Conservation (phyloP, 2,888 invertebrate species). For the Thecocarcelia acutangulata region DNA sequence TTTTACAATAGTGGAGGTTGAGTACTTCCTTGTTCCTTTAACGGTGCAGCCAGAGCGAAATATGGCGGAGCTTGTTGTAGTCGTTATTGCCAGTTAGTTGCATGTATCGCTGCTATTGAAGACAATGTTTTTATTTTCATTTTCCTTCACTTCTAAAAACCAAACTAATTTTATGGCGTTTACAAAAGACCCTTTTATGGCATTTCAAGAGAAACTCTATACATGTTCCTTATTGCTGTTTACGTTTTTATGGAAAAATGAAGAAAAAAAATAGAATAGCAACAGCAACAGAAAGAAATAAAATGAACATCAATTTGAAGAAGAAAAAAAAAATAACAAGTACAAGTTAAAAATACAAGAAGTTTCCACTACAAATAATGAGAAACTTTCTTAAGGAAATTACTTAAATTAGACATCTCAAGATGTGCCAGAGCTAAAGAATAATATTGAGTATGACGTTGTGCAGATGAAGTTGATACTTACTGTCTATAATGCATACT, state of each 20-base stretch:
- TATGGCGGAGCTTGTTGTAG: conserved; percentile 37
- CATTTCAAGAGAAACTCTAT: conserved; percentile 67
- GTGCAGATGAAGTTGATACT: conserved; percentile 1
- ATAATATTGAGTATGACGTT: neutral
- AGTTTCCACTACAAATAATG: conserved; percentile 40
- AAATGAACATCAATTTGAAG: conserved; percentile 17
- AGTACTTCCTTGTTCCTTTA: conserved; percentile 73
- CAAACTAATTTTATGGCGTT: conserved; percentile 69
- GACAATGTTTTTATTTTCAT: conserved; percentile 21
- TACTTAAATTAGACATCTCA: conserved; percentile 64
- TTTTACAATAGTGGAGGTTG: conserved; percentile 64
- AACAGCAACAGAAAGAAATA: neutral
- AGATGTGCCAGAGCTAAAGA: conserved; percentile 15
- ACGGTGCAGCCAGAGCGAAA: conserved; percentile 67
- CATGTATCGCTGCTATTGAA: conserved; percentile 3
- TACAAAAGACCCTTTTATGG: conserved; percentile 70
- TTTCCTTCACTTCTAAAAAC: conserved; percentile 25
- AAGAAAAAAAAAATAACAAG: conserved; percentile 43
- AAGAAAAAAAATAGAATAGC: conserved; percentile 21
- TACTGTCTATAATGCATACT: neutral
- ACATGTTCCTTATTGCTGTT: conserved; percentile 38
- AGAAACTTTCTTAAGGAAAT: conserved; percentile 66
- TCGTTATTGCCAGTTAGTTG: conserved; percentile 10
- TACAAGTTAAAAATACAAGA: conserved; percentile 28
- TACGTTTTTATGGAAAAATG: conserved; percentile 34